Evolutionary conservation across 2,888 invertebrate species (phyloP), one percentile per base, ranked within the genome.

Genomic region (Clitarchus hookeri): DNA sequence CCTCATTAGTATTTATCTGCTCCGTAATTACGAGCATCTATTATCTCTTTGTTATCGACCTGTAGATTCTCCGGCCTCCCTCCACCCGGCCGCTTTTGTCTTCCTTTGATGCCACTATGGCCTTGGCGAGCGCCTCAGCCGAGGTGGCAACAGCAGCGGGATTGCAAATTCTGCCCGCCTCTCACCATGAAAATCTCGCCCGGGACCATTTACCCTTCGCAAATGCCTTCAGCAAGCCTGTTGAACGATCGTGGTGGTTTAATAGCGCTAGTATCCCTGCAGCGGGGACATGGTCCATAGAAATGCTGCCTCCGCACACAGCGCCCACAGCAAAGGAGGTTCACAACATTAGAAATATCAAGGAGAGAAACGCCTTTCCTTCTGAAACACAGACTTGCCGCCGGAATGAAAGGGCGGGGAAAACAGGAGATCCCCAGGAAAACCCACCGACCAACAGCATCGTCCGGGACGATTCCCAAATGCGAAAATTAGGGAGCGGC

Each of bases 41-140:
- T 65, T 65, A 65, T 65, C 65, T 65, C 65, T 65, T 65, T 65
- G 65, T 65, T 65, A 65, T 65, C 65, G 65, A 65, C 65, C 65
- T n/a, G 65, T 19, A n/a, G n/a, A n/a, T n/a, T n/a, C n/a, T n/a
- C n/a, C n/a, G n/a, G n/a, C n/a, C n/a, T n/a, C 16, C 6, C n/a
- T 8, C 65, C 36, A 36, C 36, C 36, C 36, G 2, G 0, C n/a
- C 65, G 8, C 65, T 23, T 65, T 65, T 65, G 65, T 65, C 65
- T 65, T 65, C 65, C 65, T 65, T 65, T 65, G 65, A 65, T 23
- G n/a, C 65, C 48, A 6, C 36, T 36, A 36, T 36, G 36, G 36
- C 1, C 8, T 8, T 19, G 53, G 65, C 65, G 65, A 65, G 65
- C 23, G 19, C 65, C n/a, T 65, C 65, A 19, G 13, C 16, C 23